Evolutionary conservation across 2,113 vertebrate genomes (phyloP).

Genomic region (Apistogramma diplotaenia): DNA sequence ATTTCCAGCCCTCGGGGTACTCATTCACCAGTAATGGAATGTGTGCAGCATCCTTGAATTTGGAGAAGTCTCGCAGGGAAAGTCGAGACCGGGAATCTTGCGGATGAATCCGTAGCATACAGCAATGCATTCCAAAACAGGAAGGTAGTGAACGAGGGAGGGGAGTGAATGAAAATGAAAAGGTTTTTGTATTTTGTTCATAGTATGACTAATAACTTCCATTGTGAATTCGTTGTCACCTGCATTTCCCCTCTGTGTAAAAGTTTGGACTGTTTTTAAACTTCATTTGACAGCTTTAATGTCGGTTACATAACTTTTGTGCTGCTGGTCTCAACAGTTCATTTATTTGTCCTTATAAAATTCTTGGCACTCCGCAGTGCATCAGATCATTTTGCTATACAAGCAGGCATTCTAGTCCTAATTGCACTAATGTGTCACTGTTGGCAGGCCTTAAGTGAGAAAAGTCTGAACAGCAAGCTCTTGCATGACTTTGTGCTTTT

Average conservation of each 20-base stretch:
- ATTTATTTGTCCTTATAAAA: slow-evolving; percentile 39
- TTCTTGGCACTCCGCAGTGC: slow-evolving; percentile 6
- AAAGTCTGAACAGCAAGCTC: slow-evolving; percentile 2
- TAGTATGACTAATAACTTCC: neutral
- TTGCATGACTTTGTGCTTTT: neutral
- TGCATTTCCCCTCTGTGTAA: neutral
- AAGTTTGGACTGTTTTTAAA: neutral
- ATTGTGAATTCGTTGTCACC: neutral
- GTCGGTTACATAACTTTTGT: slow-evolving; percentile 26
- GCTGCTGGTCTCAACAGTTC: slow-evolving; percentile 34
- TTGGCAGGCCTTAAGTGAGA: slow-evolving; percentile 21
- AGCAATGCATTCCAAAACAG: neutral
- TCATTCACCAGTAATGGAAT: neutral
- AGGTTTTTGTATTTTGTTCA: neutral
- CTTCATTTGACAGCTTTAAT: neutral
- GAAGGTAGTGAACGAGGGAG: neutral
- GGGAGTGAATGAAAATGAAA: neutral
- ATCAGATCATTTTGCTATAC: slow-evolving; percentile 15
- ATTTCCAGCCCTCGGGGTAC: slow-evolving; percentile 21
- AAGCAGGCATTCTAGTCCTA: neutral
- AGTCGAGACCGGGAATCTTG: slow-evolving; percentile 17
- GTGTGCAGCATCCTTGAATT: slow-evolving; percentile 12
- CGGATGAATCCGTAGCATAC: neutral
- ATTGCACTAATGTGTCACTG: slow-evolving; percentile 24
- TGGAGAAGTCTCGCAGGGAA: neutral